Evolutionary conservation across 2,113 vertebrate genomes (phyloP), one percentile per base, ranked within the genome.

Genomic region (Pyxicephalus adspersus): DNA sequence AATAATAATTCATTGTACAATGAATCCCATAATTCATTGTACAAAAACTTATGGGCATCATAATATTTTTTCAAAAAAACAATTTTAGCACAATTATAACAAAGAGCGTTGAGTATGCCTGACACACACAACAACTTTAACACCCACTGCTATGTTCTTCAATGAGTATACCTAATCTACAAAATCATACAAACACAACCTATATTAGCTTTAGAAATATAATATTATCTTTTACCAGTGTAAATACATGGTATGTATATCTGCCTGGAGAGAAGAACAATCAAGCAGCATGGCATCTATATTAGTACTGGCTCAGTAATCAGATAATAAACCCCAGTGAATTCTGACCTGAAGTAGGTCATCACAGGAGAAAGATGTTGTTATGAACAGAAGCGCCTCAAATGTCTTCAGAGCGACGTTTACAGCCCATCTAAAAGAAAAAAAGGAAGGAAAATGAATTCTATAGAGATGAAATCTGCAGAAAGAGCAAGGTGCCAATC

Each of bases 381-480:
- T 71, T 22, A 75, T 68, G 38, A 64, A 66, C 25, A 83, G 22
- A 25, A 85, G 58, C 18, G 63, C 66, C 58, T 85, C 83, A 78
- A 83, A 66, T 17, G 84, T 83, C 76, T 78, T 85, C 65, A 85
- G 22, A 28, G 82, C 84, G 50, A 85, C 65, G 60, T 85, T 85
- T 22, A 64, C 76, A 22, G 66, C 54, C 84, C 84, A 85, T 34
- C 84, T 85, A 16, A 15, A 65, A 66, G 55, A 81, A 18, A 20
- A 63, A 73, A 51, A 26, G 1, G 50, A 20, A 20, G 19, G 20
- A n/a, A 20, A 9, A 28, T 16, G 9, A 25, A 70, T n/a, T 20
- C 66, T 50, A 22, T 18, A 50, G 52, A 26, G 34, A 22, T 70
- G 51, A 34, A 15, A 61, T 60, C 1, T 60, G 15, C 20, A 60